Evolutionary conservation across 2,888 invertebrate species (phyloP).

Genomic region (Euplexia lucipara): DNA sequence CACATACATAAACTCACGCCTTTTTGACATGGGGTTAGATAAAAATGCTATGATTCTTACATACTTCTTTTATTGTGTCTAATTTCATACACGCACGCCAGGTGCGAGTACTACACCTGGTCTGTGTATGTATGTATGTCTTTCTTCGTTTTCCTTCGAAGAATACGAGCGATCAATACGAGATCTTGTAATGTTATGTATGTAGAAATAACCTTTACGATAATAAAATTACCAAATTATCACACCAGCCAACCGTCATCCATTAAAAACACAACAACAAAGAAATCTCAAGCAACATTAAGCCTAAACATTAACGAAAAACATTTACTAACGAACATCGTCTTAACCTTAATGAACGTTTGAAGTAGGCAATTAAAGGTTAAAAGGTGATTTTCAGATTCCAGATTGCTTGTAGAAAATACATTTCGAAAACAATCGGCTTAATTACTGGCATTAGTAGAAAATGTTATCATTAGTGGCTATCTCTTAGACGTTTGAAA

Average conservation of each 20-base stretch:
- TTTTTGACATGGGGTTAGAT: no score
- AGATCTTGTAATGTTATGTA: no score
- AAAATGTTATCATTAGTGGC: slow-evolving; percentile 35
- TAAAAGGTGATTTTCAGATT: slow-evolving; percentile 64
- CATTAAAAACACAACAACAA: slow-evolving; percentile 24
- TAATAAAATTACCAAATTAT: background rate
- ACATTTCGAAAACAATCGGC: slow-evolving; percentile 61
- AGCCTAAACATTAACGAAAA: slow-evolving; percentile 20
- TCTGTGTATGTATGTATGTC: no score
- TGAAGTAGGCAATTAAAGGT: slow-evolving; percentile 66
- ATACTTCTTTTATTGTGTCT: no score
- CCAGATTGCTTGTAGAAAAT: slow-evolving; percentile 66
- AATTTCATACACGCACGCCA: no score
- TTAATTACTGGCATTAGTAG: slow-evolving; percentile 52
- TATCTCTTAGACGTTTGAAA: slow-evolving; percentile 23
- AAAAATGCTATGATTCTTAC: no score
- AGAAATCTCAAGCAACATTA: slow-evolving; percentile 24
- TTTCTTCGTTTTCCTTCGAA: no score
- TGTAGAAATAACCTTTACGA: no score
- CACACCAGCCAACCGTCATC: background rate
- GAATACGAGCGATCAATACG: no score
- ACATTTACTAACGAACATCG: slow-evolving; percentile 40
- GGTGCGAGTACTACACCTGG: no score
- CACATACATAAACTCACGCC: no score
- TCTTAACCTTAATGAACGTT: slow-evolving; percentile 59